These are phyloP conservation scores for Eledona agricola DNA, from an alignment of 2,888 invertebrate genomes.

Conservation along the genomic window DNA sequence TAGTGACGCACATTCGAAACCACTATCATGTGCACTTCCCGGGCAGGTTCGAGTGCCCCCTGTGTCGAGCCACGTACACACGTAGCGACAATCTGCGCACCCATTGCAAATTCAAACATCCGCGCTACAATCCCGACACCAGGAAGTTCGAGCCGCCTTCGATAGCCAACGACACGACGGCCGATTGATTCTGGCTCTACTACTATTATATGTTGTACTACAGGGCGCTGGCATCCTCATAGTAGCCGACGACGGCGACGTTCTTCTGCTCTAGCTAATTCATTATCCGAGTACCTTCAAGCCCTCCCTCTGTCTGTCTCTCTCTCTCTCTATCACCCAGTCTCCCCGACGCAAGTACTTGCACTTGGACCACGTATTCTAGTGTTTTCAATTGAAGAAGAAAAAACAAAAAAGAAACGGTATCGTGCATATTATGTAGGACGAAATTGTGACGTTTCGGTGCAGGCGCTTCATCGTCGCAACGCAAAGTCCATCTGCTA, in stretches of 20 bases:
- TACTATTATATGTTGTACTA: conserved; percentile 58
- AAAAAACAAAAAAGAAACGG: no score
- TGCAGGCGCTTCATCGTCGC: no score
- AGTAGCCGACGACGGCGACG: conserved; percentile 46
- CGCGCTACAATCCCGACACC: conserved; percentile 85
- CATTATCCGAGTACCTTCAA: conserved; percentile 36
- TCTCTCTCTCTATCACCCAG: no score
- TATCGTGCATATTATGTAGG: no score
- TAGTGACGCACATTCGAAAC: conserved; percentile 93
- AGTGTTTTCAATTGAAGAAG: no score
- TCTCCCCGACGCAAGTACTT: no score
- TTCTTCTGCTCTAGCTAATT: conserved; percentile 32
- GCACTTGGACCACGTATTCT: no score
- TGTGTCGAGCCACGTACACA: conserved; percentile 90
- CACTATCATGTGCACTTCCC: conserved; percentile 95
- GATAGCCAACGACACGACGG: conserved; percentile 67
- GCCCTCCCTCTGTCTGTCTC: conserved; percentile 9
- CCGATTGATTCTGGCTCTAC: conserved; percentile 63
- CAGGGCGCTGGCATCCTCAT: conserved; percentile 58
- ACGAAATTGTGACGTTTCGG: no score
- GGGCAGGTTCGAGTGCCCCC: conserved; percentile 90
- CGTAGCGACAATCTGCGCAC: conserved; percentile 92
- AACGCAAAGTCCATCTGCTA: no score
- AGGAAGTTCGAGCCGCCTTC: conserved; percentile 76
- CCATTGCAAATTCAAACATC: conserved; percentile 93